These are phyloP conservation scores for Tauraco hartlaubi DNA, from an alignment of 2,797 vertebrate genomes.

Conservation along the genomic window DNA sequence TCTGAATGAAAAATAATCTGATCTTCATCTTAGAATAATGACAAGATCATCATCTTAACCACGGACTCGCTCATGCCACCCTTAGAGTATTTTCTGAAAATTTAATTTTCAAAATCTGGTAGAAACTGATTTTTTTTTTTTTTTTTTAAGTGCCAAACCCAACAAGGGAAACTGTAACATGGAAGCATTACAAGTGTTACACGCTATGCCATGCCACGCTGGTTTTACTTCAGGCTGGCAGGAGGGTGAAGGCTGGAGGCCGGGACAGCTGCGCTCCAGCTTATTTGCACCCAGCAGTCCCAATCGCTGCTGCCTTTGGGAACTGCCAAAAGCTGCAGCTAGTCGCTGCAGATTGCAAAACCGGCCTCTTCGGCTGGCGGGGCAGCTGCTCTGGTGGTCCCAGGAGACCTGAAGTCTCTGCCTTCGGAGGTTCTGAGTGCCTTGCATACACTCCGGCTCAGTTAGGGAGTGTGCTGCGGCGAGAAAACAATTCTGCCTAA, in stretches of 20 bases:
- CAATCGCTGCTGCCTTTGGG: not conserved
- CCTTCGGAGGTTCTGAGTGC: not conserved
- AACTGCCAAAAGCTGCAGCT: not conserved
- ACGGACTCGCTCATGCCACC: not conserved
- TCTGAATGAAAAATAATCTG: not conserved
- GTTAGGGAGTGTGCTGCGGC: accelerated
- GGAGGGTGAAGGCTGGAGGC: not conserved
- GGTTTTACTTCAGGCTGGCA: not conserved
- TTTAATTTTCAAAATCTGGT: not conserved
- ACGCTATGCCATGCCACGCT: not conserved
- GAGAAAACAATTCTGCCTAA: not conserved
- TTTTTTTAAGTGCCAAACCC: not conserved
- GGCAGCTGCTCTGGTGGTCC: accelerated
- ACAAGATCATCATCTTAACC: not conserved
- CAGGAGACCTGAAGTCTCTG: not conserved
- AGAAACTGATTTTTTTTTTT: not conserved
- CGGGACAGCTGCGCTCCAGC: not conserved
- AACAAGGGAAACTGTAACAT: not conserved
- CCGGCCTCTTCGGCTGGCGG: accelerated
- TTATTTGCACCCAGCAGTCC: accelerated
- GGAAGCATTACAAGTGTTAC: not conserved
- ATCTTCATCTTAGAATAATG: not conserved
- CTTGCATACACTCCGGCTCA: accelerated
- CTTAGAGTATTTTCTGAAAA: not conserved
- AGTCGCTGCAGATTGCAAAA: not conserved